A percentile compares a stretch with the other conserved stretches of the same genome.
phyloP scores from a whole-genome alignment of 2,888 invertebrate species.

The Zaprionus obscuricornis region DNA sequence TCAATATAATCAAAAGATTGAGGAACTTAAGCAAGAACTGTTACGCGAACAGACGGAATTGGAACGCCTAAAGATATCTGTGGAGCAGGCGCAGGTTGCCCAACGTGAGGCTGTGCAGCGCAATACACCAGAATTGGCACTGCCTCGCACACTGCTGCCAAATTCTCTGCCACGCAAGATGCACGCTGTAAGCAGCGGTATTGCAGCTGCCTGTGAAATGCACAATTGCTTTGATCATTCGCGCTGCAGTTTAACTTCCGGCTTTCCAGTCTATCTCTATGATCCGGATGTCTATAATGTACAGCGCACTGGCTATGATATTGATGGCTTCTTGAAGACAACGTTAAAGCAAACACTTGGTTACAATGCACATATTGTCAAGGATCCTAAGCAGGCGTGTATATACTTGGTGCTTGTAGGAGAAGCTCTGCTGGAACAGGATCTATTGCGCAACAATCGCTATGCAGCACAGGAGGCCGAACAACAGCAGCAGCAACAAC shows the following conservation, averaged over 20 bases:
- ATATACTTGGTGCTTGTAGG: slow-evolving; percentile 93
- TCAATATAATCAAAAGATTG: slow-evolving; percentile 91
- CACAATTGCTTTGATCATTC: slow-evolving; percentile 97
- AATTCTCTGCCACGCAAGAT: slow-evolving; percentile 84
- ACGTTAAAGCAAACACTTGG: slow-evolving; percentile 92
- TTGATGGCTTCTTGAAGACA: slow-evolving; percentile 92
- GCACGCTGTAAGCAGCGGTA: slow-evolving; percentile 79
- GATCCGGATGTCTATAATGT: slow-evolving; percentile 91
- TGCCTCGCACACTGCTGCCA: slow-evolving; percentile 90
- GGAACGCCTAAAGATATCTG: slow-evolving; percentile 93
- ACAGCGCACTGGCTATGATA: slow-evolving; percentile 88
- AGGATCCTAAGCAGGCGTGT: slow-evolving; percentile 93
- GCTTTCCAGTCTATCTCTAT: slow-evolving; percentile 96
- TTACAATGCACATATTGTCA: slow-evolving; percentile 93
- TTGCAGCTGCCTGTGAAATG: slow-evolving; percentile 88
- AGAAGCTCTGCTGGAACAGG: slow-evolving; percentile 87
- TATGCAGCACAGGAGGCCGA: slow-evolving; percentile 80
- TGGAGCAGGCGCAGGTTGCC: slow-evolving; percentile 95
- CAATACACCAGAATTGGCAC: slow-evolving; percentile 94
- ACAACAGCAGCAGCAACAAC: slow-evolving; percentile 40
- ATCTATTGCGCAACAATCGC: slow-evolving; percentile 83
- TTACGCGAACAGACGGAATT: slow-evolving; percentile 93
- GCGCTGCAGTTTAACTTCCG: slow-evolving; percentile 94
- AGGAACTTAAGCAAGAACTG: slow-evolving; percentile 92
- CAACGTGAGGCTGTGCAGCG: slow-evolving; percentile 94